Conservation (phyloP, 2,888 invertebrate genomes). For the Leptopilina myrica region DNA sequence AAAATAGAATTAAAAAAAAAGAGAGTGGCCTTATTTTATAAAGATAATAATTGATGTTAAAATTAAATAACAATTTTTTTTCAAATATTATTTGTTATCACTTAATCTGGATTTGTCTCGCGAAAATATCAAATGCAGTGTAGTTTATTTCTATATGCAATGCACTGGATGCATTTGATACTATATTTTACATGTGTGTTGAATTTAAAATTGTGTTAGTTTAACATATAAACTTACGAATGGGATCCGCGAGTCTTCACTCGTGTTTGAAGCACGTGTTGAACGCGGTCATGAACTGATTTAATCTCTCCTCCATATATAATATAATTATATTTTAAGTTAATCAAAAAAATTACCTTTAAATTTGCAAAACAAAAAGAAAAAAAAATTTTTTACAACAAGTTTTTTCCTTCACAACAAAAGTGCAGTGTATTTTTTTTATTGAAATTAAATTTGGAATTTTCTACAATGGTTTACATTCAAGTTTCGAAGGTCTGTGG, state of each 20-base stretch:
- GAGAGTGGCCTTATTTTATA: neutral
- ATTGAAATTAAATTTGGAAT: neutral
- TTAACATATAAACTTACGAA: constrained; percentile 28
- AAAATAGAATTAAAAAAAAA: no score
- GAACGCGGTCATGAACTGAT: constrained; percentile 32
- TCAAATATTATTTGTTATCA: neutral
- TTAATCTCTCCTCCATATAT: neutral
- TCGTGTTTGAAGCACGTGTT: constrained; percentile 29
- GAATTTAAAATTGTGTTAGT: constrained; percentile 20
- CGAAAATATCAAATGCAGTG: neutral
- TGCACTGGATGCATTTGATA: neutral
- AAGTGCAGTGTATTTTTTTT: neutral
- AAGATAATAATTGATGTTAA: neutral
- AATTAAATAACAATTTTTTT: neutral
- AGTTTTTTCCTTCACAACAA: neutral
- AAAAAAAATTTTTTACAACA: no score
- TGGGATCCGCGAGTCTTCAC: constrained; percentile 14
- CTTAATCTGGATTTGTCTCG: neutral
- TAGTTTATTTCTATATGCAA: neutral
- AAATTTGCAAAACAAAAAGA: neutral
- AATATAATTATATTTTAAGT: neutral
- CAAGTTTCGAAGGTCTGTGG: neutral
- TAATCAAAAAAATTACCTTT: neutral
- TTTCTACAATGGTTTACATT: neutral
- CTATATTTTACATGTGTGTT: neutral